Percentiles rank a stretch among this genome's conserved stretches.
Evolutionary conservation across 2,888 invertebrate species (phyloP).

Genomic region (Dysmachus trigonus): DNA sequence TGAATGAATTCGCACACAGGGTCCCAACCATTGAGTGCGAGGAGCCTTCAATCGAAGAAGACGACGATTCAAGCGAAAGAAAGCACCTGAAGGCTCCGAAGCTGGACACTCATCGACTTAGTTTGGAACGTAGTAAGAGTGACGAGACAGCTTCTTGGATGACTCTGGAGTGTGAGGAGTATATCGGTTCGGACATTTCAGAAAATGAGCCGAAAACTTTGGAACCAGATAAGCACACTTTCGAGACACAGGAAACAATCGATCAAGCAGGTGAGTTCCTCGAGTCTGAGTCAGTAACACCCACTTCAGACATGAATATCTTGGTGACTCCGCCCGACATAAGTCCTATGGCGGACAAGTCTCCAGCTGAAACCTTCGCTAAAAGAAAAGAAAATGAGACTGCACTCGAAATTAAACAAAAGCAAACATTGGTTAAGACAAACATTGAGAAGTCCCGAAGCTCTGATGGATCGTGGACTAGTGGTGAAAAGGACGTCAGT

Average conservation of each 20-base stretch:
- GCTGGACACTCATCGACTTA: constrained; percentile 59
- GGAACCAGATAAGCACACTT: constrained; percentile 60
- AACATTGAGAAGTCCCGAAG: constrained; percentile 77
- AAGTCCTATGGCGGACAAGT: constrained; percentile 69
- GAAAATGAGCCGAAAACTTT: constrained; percentile 65
- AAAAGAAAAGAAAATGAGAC: constrained; percentile 51
- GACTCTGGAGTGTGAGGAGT: constrained; percentile 74
- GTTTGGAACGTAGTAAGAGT: constrained; percentile 68
- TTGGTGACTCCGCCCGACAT: constrained; percentile 71
- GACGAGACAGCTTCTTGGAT: constrained; percentile 77
- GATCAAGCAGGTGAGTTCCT: constrained; percentile 69
- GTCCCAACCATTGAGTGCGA: constrained; percentile 65
- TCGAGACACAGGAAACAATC: constrained; percentile 69
- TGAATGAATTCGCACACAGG: constrained; percentile 63
- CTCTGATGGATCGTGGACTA: constrained; percentile 84
- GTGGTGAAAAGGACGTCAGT: constrained; percentile 77
- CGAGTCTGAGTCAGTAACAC: constrained; percentile 64
- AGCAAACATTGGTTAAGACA: constrained; percentile 64
- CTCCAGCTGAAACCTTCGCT: constrained; percentile 59
- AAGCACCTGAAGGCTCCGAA: constrained; percentile 59
- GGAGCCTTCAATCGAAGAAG: constrained; percentile 62
- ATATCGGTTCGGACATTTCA: constrained; percentile 71
- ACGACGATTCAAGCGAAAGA: constrained; percentile 59
- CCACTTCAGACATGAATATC: constrained; percentile 64
- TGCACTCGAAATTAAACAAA: constrained; percentile 48